Evolutionary conservation across 2,797 vertebrate genomes (phyloP), one percentile per base, ranked within the genome.

Genomic region (Bradypodion ventrale): DNA sequence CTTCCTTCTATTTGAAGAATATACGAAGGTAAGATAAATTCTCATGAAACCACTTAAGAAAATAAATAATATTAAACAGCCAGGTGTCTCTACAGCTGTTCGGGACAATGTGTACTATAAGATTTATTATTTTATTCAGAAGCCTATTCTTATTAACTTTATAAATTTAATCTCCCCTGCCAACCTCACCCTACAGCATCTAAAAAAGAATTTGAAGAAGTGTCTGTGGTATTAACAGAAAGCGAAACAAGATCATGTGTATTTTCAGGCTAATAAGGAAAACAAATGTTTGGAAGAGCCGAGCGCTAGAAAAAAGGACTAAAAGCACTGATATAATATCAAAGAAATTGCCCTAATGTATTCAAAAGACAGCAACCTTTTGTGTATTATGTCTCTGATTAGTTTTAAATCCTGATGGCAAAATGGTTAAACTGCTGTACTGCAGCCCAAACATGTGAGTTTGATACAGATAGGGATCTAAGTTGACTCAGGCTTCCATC

Each of bases 1-100:
- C 98, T 97, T 93, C 97, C 95, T 66, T 96, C 99, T 99, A 93
- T 40, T n/a, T 29, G 69, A 5, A 91, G 78, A 92, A 89, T 29
- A 88, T 32, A 37, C n/a, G 63, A 16, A 89, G 44, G 59, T 83
- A 21, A 93, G 76, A 90, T 69, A 70, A 83, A 75, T 35, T 75
- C 73, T 80, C 65, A 13, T 25, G 6, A 89, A 80, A 44, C 12
- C 23, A 70, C 37, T 40, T 42, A 42, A 66, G 19, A 78, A 12
- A 78, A 65, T 46, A 23, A 35, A 66, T 35, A 46, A 46, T 35
- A 12, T 70, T 25, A 69, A 69, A 21, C 5, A 69, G 37, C 35
- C 16, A 35, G 4, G 13, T 6, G n/a, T 37, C 60, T 32, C 49
- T 73, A 59, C 75, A 44, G 77, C 60, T 66, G 8, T 29, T 23